phyloP scores from a whole-genome alignment of 2,113 vertebrate species.

The Atlantisia rogersi region DNA sequence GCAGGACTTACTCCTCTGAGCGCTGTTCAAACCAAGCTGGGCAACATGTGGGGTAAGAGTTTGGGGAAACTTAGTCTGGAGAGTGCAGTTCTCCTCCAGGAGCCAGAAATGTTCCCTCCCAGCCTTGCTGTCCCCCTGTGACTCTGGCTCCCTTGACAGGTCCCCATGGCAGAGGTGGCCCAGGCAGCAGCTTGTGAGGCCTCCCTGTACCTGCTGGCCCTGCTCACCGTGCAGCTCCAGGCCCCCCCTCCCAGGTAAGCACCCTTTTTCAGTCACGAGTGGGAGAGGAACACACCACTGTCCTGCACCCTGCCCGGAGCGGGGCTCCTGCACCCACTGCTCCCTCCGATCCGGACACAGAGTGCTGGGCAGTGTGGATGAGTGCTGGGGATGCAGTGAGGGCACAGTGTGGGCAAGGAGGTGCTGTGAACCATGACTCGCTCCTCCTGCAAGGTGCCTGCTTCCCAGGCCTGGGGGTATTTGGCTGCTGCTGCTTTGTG shows the following conservation, averaged over 20 bases:
- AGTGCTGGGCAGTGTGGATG: neutral
- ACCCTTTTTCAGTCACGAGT: neutral
- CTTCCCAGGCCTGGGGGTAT: neutral
- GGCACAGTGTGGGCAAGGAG: neutral
- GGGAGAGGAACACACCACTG: neutral
- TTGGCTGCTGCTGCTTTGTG: neutral
- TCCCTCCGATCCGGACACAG: neutral
- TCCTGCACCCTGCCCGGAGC: neutral
- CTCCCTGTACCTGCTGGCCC: slow-evolving; percentile 70
- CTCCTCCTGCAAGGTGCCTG: neutral
- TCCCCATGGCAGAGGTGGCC: slow-evolving; percentile 31
- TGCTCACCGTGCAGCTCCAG: slow-evolving; percentile 70
- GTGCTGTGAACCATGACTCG: neutral
- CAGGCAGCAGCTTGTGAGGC: slow-evolving; percentile 56
- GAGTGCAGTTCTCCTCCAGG: neutral
- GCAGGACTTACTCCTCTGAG: neutral
- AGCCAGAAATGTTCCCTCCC: neutral
- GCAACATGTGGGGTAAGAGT: neutral
- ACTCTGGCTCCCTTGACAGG: slow-evolving; percentile 52
- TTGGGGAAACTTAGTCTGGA: neutral
- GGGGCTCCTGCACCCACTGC: neutral
- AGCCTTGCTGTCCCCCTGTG: neutral
- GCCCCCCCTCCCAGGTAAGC: slow-evolving; percentile 68
- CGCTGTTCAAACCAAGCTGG: neutral
- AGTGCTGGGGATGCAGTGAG: neutral